Evolutionary conservation across 2,888 invertebrate species (phyloP), one percentile per base, ranked within the genome.

Genomic region (Heliconius charithonia): DNA sequence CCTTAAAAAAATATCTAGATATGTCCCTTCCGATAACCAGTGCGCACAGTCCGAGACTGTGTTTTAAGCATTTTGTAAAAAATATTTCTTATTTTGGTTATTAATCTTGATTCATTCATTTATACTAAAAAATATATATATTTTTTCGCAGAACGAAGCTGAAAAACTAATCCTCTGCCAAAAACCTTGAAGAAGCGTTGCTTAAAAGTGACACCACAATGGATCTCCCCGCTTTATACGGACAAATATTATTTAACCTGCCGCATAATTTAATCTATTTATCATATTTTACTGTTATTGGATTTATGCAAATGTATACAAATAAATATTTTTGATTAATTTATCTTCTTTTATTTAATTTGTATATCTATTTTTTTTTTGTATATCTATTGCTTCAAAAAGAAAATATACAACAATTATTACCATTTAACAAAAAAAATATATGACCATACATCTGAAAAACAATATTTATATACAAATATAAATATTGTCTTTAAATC

Each of bases 131-230:
- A 25, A 63, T n/a, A n/a, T n/a, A 25, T 45, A 56, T 41, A 27
- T 79, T 81, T 77, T 82, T 81, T 92, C 91, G 69, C 92, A 95
- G 95, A 91, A 89, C 78, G 95, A 95, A 87, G 95, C 95, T 10
- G 93, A 94, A 80, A 90, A 90, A 85, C 85, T 95, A n/a, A 85
- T 95, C 22, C 86, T 93, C 16, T 95, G 95, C 79, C 94, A 93
- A 83, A 94, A 93, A 78, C 85, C 90, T 74, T 93, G 86, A 92
- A 86, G 62, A 45, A 69, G 22, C 4, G 75, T 59, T 45, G 59
- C 59, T 65, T 76, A 71, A 67, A 74, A 63, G 62, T 12, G 13
- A 56, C 32, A 72, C n/a, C 75, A 79, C 80, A 41, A 65, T 70
- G 79, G 81, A 81, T 70, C 41, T 69, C 79, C 51, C 29, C 37